Base-by-base conservation (phyloP, 2,888 invertebrate genomes). In the Nemotelus pantherinus region DNA sequence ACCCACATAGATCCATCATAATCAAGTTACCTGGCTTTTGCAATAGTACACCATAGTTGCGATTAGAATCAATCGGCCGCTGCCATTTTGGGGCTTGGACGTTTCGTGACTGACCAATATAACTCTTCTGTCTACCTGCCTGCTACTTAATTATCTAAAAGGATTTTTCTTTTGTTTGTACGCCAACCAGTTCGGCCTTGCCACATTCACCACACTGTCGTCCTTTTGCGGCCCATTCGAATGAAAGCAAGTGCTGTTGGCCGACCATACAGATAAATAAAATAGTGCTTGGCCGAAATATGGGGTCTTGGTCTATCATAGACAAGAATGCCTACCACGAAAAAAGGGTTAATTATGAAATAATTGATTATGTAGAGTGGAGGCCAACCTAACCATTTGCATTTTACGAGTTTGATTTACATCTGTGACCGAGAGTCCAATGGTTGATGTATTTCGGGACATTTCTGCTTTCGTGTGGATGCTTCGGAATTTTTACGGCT, bases 341-440 rank as follows among this genome's bases (percentile, higher is more conserved):
- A 25, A 44, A 76, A 80, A 78, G 78, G 78, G 80, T 80, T 80
- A 80, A 80, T 80, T 80, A 80, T 80, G 76, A 78, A 78, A 78
- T 78, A 80, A 80, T 80, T 78, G 78, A 77, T 77, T 68, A 68
- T 68, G 25, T 74, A 25, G 25, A 25, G 25, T 70, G 39, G 65
- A 60, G 50, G 44, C 5, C 3, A 6, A 44, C 45, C 47, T 47
- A 39, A 48, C n/a, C 74, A 74, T 74, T 74, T 63, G 63, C 74
- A 74, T 74, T 74, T 60, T 25, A 74, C 55, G 53, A 41, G 63
- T 74, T 74, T 74, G 74, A 72, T 72, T 72, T 72, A 58, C 72
- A 60, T 60, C 47, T 53, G 41, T 25, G 9, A 7, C 55, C 53
- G 45, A 7, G 25, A 50, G 43, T 41, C 7, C 53, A 43, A 4